phyloP scores from a whole-genome alignment of 2,797 vertebrate genomes.

The Labeo calbasu region DNA sequence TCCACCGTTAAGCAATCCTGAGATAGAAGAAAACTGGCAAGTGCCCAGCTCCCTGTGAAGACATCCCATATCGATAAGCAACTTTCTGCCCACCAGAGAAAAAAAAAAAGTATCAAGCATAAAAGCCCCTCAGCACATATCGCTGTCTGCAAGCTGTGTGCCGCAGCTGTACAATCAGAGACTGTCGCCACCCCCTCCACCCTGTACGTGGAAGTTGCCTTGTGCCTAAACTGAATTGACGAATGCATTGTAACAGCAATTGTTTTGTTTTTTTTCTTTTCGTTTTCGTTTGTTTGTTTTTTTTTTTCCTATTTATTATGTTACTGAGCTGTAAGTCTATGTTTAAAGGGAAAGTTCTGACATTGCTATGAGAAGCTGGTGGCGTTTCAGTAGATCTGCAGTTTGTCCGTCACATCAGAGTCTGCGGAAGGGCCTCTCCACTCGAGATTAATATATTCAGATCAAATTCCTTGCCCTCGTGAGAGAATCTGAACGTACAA shows the following conservation, averaged over 20 bases:
- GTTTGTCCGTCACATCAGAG: conserved; percentile 77
- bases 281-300: conserved; percentile 33
- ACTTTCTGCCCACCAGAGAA: conserved; percentile 79
- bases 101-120: conserved; percentile 49
- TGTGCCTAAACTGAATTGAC: conserved; percentile 99
- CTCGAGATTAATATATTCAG: conserved; percentile 51
- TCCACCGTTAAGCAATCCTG: conserved; percentile 81
- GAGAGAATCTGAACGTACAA: conserved; percentile 47
- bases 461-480: conserved; percentile 44
- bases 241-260: conserved; percentile 99
- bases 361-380: conserved; percentile 84
- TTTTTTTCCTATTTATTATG: conserved; percentile 93
- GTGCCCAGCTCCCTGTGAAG: conserved; percentile 74
- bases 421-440: conserved; percentile 33
- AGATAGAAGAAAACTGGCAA: conserved; percentile 75
- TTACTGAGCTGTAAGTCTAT: conserved; percentile 92
- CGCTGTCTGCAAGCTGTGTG: conserved; percentile 87
- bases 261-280: conserved; percentile 63
- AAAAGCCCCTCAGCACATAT: conserved; percentile 80
- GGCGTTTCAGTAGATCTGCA: conserved; percentile 85
- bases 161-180: conserved; percentile 99
- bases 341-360: conserved; percentile 92
- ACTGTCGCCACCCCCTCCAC: conserved; percentile 89
- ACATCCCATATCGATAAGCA: conserved; percentile 83
- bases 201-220: conserved; percentile 91